Evolutionary conservation across 2,888 invertebrate species (phyloP).

Genomic region (Nymphalis polychloros): DNA sequence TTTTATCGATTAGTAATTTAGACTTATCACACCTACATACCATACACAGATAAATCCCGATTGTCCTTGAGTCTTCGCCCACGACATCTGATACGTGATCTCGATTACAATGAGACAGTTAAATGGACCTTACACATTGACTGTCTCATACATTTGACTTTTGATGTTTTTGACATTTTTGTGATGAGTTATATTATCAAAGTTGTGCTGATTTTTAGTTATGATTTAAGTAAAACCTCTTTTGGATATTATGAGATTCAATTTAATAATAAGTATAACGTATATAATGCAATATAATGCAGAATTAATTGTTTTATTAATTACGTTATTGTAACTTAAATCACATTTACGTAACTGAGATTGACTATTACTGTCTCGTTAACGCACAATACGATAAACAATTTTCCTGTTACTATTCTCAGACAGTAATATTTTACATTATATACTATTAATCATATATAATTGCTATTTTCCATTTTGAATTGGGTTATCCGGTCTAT

Average conservation of each 20-base stretch:
- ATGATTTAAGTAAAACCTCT: too few relatives aligned
- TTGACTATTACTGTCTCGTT: not conserved
- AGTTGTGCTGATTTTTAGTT: too few relatives aligned
- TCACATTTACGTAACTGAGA: not conserved
- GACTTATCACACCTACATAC: slow-evolving; percentile 4
- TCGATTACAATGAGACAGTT: slow-evolving; percentile 53
- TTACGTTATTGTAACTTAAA: not conserved
- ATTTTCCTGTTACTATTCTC: not conserved
- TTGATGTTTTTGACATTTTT: not conserved
- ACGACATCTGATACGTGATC: slow-evolving; percentile 46
- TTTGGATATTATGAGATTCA: not conserved
- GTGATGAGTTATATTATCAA: too few relatives aligned
- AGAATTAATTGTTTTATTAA: not conserved
- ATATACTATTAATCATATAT: not conserved
- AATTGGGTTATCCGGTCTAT: slow-evolving; percentile 24
- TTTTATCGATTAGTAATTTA: not conserved
- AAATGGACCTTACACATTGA: slow-evolving; percentile 27
- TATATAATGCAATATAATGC: not conserved
- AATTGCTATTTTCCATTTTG: not conserved
- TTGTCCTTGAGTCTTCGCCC: slow-evolving; percentile 45
- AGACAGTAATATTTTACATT: not conserved
- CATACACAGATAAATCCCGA: slow-evolving; percentile 36
- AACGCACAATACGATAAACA: not conserved
- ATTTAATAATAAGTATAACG: not conserved
- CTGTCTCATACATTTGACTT: not conserved